Percentiles rank a stretch among this genome's conserved stretches.
Conservation (phyloP, 2,888 invertebrate genomes). For the Zygogramma bicolorata region DNA sequence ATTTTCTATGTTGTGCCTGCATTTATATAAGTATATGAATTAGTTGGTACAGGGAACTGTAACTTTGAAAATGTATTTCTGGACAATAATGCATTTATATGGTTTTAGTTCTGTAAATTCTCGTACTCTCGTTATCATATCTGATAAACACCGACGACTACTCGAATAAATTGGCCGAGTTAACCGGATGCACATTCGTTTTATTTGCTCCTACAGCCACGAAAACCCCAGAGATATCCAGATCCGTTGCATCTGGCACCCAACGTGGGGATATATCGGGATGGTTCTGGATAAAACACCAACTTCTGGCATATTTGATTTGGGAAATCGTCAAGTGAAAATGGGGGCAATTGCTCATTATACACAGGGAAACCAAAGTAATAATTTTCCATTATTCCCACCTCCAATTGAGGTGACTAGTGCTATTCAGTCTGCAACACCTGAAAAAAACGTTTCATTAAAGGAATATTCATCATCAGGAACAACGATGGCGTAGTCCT, state of each 20-base stretch:
- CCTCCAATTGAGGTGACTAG: background rate
- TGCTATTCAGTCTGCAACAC: background rate
- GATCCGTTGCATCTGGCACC: no score
- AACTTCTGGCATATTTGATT: background rate
- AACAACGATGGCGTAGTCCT: background rate
- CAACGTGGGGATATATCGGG: no score
- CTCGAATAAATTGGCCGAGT: no score
- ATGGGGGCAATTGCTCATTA: background rate
- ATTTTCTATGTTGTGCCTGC: no score
- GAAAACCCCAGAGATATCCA: no score
- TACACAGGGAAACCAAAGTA: background rate
- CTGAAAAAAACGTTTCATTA: background rate
- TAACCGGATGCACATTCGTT: no score
- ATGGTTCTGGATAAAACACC: background rate
- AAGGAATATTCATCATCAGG: background rate
- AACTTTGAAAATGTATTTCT: no score
- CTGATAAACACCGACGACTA: background rate
- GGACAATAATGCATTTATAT: no score
- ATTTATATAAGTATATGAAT: no score
- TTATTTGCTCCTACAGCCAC: no score
- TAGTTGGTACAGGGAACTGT: no score
- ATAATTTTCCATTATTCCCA: background rate
- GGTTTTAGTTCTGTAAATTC: no score
- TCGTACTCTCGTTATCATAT: background rate
- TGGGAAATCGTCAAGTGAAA: background rate